phyloP scores from a whole-genome alignment of 2,888 invertebrate genomes.

The Drosophila mulleri region DNA sequence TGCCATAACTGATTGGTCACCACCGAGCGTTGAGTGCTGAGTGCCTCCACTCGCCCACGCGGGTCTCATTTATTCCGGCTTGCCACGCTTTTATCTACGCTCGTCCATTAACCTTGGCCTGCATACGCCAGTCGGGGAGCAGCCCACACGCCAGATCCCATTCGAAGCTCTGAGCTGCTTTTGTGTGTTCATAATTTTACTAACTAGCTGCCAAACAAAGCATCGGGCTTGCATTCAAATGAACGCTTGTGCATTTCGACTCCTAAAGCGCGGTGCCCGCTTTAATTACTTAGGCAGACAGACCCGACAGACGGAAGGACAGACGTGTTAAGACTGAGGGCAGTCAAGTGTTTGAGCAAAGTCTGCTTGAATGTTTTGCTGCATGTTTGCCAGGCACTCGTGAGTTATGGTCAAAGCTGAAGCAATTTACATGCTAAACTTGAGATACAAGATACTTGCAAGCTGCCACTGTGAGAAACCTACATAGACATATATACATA shows the following conservation, averaged over 20 bases:
- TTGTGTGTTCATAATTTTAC: conserved; percentile 24
- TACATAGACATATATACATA: neutral
- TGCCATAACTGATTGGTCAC: conserved; percentile 74
- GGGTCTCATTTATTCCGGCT: conserved; percentile 37
- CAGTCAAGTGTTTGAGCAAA: conserved; percentile 55
- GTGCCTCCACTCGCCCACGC: conserved; percentile 12
- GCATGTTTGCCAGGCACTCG: conserved; percentile 41
- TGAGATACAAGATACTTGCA: neutral
- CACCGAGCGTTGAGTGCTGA: conserved; percentile 13
- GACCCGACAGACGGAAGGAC: neutral
- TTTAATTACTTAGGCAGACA: conserved; percentile 56
- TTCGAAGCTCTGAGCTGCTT: neutral
- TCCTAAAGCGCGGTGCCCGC: conserved; percentile 5
- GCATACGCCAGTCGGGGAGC: conserved; percentile 53
- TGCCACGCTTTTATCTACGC: conserved; percentile 29
- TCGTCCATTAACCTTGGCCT: conserved; percentile 73
- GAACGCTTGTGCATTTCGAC: neutral
- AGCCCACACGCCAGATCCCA: neutral
- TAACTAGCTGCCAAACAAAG: conserved; percentile 23
- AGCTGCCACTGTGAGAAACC: neutral
- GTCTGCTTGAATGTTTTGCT: conserved; percentile 35
- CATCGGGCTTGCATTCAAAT: conserved; percentile 26
- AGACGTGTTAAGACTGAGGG: neutral
- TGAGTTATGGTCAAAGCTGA: conserved; percentile 44
- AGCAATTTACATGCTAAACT: conserved; percentile 42